These are phyloP conservation scores for Beris morrisii DNA, from an alignment of 2,888 invertebrate genomes.

Conservation along the genomic window DNA sequence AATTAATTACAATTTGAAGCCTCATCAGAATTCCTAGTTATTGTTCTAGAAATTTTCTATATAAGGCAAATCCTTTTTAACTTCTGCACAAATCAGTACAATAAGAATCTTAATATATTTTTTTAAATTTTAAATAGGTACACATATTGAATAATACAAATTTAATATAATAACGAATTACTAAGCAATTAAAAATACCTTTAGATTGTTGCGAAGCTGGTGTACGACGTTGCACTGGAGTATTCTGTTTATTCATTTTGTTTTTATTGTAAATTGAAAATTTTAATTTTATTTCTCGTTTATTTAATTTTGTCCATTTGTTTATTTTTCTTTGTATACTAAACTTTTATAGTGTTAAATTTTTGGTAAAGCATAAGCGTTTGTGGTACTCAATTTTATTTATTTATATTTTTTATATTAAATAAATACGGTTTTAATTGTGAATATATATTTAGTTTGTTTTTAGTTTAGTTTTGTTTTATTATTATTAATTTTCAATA, in stretches of 20 bases:
- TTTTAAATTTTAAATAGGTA: too few relatives aligned
- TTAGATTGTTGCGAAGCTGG: slow-evolving; percentile 56
- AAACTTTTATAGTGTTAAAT: slow-evolving; percentile 20
- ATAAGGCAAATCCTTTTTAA: too few relatives aligned
- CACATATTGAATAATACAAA: too few relatives aligned
- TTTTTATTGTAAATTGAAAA: slow-evolving; percentile 18
- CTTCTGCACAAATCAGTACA: too few relatives aligned
- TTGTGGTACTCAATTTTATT: slow-evolving; percentile 18
- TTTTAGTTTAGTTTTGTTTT: slow-evolving; percentile 1
- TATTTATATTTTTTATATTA: slow-evolving; percentile 1
- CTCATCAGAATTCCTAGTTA: too few relatives aligned
- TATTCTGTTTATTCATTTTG: slow-evolving; percentile 42
- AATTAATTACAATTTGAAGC: too few relatives aligned
- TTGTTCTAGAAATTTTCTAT: too few relatives aligned
- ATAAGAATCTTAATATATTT: too few relatives aligned
- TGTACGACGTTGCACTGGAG: slow-evolving; percentile 62
- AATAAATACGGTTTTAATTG: neutral
- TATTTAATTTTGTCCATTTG: slow-evolving; percentile 6
- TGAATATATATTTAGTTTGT: neutral
- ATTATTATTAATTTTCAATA: neutral
- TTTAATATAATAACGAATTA: slow-evolving; percentile 4
- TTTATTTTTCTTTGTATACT: slow-evolving; percentile 3
- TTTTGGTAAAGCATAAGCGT: slow-evolving; percentile 30
- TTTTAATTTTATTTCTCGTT: neutral
- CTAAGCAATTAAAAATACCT: slow-evolving; percentile 48